These are phyloP conservation scores for Cranoglanis bouderius DNA, from an alignment of 2,113 vertebrate species.

Conservation along the genomic window DNA sequence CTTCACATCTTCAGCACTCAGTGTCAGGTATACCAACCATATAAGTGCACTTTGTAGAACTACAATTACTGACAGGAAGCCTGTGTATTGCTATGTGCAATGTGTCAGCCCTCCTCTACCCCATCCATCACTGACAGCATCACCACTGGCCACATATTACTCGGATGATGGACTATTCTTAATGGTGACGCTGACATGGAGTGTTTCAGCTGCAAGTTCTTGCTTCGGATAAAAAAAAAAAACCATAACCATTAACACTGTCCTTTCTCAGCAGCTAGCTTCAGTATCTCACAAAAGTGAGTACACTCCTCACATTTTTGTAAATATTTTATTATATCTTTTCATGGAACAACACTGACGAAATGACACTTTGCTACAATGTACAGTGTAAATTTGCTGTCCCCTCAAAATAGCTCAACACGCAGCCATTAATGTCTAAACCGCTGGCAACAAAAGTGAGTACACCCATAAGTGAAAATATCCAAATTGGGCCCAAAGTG, in stretches of 20 bases:
- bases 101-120: not conserved
- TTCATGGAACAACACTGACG: too few relatives aligned
- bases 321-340: too few relatives aligned
- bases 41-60: slow-evolving; percentile 10
- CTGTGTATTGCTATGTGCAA: not conserved
- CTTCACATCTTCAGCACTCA: not conserved
- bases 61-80: slow-evolving; percentile 25
- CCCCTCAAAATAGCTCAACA: too few relatives aligned
- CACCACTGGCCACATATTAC: slow-evolving; percentile 6
- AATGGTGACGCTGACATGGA: slow-evolving; percentile 9
- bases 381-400: too few relatives aligned
- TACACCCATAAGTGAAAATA: too few relatives aligned
- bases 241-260: not conserved
- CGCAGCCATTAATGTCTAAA: too few relatives aligned
- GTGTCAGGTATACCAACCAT: not conserved
- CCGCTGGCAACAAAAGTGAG: too few relatives aligned
- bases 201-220: not conserved
- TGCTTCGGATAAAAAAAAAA: not conserved
- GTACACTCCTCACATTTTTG: too few relatives aligned
- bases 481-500: too few relatives aligned
- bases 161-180: not conserved
- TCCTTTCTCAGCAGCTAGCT: not conserved
- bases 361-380: too few relatives aligned
- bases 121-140: slow-evolving; percentile 14
- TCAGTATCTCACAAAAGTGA: too few relatives aligned